These are phyloP conservation scores for Hydrochoerus hydrochaeris DNA, from an alignment of 2,113 vertebrate species.

Conservation along the genomic window DNA sequence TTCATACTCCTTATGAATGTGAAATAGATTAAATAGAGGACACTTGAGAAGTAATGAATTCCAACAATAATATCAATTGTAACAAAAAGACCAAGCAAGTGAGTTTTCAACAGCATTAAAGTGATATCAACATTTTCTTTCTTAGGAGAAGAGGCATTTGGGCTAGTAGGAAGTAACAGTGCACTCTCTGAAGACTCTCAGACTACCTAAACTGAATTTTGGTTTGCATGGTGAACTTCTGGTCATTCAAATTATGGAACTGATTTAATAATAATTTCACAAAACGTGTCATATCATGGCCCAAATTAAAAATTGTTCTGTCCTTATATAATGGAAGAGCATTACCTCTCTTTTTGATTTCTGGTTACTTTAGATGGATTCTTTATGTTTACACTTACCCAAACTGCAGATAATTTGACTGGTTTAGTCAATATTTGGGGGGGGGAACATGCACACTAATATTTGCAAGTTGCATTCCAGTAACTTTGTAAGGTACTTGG, in stretches of 20 bases:
- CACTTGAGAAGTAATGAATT: conserved; percentile 77
- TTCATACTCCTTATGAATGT: conserved; percentile 73
- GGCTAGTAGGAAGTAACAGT: background rate
- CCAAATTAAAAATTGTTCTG: background rate
- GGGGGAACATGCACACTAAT: no score
- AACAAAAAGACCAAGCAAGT: conserved; percentile 56
- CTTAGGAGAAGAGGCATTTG: background rate
- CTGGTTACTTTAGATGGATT: background rate
- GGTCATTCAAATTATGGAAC: background rate
- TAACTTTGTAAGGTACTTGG: background rate
- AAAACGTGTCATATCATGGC: background rate
- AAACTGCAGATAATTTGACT: conserved; percentile 14
- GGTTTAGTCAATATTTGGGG: background rate
- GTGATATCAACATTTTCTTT: conserved; percentile 38
- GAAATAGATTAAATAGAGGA: conserved; percentile 81
- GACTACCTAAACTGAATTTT: background rate
- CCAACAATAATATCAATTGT: conserved; percentile 78
- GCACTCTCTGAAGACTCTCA: background rate
- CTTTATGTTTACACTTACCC: background rate
- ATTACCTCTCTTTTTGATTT: background rate
- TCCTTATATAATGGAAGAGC: background rate
- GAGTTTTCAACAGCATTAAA: conserved; percentile 65
- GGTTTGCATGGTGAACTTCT: background rate
- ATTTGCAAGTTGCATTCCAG: background rate
- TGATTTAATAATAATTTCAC: conserved; percentile 48